Evolutionary conservation across 2,797 vertebrate genomes (phyloP), one percentile per base, ranked within the genome.

Genomic region (Lepilemur ruficaudatus): DNA sequence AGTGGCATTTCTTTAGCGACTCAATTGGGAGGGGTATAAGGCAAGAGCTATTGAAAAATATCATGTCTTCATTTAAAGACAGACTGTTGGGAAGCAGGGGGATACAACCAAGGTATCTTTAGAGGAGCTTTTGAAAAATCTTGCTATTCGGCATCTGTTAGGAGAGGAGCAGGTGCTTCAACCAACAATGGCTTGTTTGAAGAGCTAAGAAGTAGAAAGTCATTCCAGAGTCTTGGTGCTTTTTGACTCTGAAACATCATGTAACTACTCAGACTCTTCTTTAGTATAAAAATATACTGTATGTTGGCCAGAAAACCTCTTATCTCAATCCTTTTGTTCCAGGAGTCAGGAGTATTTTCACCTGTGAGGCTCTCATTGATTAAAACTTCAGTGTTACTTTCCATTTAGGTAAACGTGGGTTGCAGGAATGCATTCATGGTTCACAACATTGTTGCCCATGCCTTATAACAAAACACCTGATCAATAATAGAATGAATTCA

Each of bases 1-100:
- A 97, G 93, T 41, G 78, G 4, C 95, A 84, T 94, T 97, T 94
- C 69, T 95, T 84, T 35, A 97, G 75, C 52, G 73, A 12, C 92
- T 96, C 85, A 93, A 22, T 30, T 41, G 96, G 78, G 2, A 70
- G 88, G 89, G 41, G 90, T 70, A 95, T 25, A 57, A 80, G 28
- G 32, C 6, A 18, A 52, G 81, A 94, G 83, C 35, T 95, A 72
- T 57, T 93, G 52, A 96, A 97, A 94, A 97, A 87, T 50, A 86
- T 3, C 32, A 13, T 8, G 28, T n/a, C 50, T 88, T 87, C 70
- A 82, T 75, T 73, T 85, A 85, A 85, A 91, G 82, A 43, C 32
- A 83, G 35, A 22, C 52, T 92, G 7, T 79, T 95, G 69, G 57
- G 89, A 86, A 94, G 65, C 41, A 13, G 7, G 35, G 3, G 75